phyloP scores from a whole-genome alignment of 2,888 invertebrate genomes.

The Trachelus stipa region DNA sequence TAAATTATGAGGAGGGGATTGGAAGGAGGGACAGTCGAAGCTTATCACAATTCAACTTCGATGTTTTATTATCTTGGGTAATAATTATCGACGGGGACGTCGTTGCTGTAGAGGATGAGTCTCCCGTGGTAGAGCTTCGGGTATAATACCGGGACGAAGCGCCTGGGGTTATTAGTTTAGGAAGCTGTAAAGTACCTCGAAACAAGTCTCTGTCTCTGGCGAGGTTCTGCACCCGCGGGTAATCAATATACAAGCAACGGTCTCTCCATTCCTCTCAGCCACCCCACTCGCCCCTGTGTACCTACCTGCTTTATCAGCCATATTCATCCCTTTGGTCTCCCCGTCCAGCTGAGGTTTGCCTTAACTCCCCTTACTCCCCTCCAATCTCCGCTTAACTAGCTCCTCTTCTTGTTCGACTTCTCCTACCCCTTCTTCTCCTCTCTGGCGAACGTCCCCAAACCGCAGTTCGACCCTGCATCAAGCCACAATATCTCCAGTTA shows the following conservation, averaged over 20 bases:
- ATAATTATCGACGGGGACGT: slow-evolving; percentile 35
- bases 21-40: background rate
- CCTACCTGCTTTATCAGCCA: background rate
- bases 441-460: background rate
- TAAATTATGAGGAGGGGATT: slow-evolving; percentile 1
- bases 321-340: background rate
- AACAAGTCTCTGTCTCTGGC: slow-evolving; percentile 45
- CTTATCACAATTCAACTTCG: slow-evolving; percentile 21
- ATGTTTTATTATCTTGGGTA: slow-evolving; percentile 40
- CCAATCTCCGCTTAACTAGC: background rate
- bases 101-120: slow-evolving; percentile 5
- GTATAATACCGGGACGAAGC: slow-evolving; percentile 15
- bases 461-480: background rate
- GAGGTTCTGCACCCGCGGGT: slow-evolving; percentile 38
- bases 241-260: slow-evolving; percentile 58
- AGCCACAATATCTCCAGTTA: background rate
- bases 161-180: slow-evolving; percentile 59
- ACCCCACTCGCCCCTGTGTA: background rate
- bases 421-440: background rate
- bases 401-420: background rate
- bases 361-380: background rate
- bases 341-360: background rate
- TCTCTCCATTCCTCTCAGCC: background rate
- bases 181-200: slow-evolving; percentile 55
- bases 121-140: slow-evolving; percentile 12